These are phyloP conservation scores for Coelogynopora nodosa DNA, from an alignment of 2,888 invertebrate genomes.

Conservation along the genomic window DNA sequence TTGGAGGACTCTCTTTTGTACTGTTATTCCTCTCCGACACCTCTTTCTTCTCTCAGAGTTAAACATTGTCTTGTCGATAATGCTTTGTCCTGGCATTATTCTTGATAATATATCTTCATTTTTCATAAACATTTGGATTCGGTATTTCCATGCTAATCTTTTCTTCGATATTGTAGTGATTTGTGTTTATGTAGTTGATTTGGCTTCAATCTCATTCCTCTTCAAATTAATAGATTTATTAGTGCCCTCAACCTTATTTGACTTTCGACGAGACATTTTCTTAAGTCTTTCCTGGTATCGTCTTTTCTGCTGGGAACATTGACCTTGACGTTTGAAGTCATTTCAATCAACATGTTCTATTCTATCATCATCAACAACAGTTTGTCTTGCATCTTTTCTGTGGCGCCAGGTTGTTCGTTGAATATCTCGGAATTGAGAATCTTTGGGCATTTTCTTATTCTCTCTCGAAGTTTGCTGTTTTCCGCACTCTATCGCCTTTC, in stretches of 20 bases:
- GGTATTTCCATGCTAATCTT: neutral
- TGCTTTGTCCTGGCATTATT: neutral
- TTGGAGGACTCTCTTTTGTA: neutral
- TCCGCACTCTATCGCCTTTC: neutral
- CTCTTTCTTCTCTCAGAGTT: neutral
- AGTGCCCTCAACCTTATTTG: neutral
- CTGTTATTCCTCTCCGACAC: neutral
- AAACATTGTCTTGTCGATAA: neutral
- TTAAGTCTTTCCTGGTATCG: neutral
- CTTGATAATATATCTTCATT: neutral
- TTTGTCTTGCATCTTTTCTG: neutral
- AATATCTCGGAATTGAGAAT: neutral
- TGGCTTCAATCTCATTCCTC: too few species aligned
- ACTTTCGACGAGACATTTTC: neutral
- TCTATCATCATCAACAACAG: neutral
- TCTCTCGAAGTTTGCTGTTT: neutral
- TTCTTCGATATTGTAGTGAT: neutral
- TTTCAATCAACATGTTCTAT: neutral
- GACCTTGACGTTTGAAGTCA: neutral
- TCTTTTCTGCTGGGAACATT: constrained; percentile 10
- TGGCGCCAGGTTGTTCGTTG: neutral
- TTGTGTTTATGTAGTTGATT: neutral
- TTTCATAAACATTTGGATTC: neutral
- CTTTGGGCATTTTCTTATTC: neutral
- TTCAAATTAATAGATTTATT: too few species aligned